Evolutionary conservation across 2,888 invertebrate species (phyloP), one percentile per base, ranked within the genome.

Genomic region (Drosophila maculinotata): DNA sequence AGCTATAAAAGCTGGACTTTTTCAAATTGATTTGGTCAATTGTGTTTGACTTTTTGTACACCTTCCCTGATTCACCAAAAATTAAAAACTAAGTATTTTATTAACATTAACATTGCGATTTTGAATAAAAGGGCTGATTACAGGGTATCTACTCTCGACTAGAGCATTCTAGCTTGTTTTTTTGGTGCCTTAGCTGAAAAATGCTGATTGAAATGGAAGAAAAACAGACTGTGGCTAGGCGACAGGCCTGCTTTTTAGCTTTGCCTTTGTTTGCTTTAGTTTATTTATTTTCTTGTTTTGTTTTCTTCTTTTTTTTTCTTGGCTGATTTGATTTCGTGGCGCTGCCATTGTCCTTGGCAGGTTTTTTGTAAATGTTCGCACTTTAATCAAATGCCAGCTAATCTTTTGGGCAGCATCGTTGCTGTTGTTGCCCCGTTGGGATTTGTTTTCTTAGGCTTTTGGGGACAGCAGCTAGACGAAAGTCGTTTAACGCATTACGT

Each of bases 351-450:
- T 83, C 47, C 62, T 60, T 39, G 59, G 48, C 28, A 64, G 39
- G 12, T 44, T 39, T 44, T 36, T 57, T 58, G 68, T 65, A 69
- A 79, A 72, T 76, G 77, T 69, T 86, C 74, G 87, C 81, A 88
- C 81, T 81, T 81, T 81, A 86, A 88, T 86, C 87, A 88, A 83
- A 86, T 79, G 44, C 60, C 41, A 53, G 77, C 88, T 88, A 88
- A 88, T 87, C 81, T 88, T 69, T 65, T 76, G 72, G 64, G 53
- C 62, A 79, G 67, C n/a, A 31, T 25, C 25, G 20, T 33, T 48
- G 33, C 42, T 45, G 48, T 48, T 69, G 44, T 23, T 49, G 35
- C 48, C 20, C 75, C 63, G 9, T 9, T 30, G 65, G 69, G 75
- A 75, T 69, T 74, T 79, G 60, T 74, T 79, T 69, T 57, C 60